phyloP scores from a whole-genome alignment of 2,797 vertebrate species.

The Linurgus olivaceus region DNA sequence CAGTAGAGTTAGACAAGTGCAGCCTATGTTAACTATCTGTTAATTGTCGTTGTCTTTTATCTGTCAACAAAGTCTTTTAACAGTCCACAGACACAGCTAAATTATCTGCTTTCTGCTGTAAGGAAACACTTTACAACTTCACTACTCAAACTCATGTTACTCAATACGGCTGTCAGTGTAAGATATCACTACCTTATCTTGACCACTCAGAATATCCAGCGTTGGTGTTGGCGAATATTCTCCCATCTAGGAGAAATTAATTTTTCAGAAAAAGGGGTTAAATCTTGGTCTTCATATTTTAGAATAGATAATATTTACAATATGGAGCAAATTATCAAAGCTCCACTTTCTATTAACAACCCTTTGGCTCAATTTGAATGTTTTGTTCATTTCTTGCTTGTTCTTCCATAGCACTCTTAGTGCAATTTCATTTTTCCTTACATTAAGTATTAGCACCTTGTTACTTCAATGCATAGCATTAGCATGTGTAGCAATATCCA shows the following conservation, averaged over 20 bases:
- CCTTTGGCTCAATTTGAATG: neutral
- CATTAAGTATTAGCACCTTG: neutral
- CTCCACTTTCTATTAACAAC: neutral
- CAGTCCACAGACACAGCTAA: neutral
- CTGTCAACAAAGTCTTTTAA: neutral
- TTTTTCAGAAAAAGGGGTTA: neutral
- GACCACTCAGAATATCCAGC: neutral
- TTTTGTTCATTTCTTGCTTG: neutral
- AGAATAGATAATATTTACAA: neutral
- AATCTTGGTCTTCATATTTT: neutral
- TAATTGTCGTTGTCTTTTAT: neutral
- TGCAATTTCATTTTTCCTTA: neutral
- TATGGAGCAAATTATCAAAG: neutral
- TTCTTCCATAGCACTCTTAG: neutral
- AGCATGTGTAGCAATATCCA: neutral
- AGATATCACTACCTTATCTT: neutral
- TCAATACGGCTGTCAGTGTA: fast-evolving
- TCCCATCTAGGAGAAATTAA: neutral
- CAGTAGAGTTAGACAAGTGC: neutral
- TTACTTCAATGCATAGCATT: neutral
- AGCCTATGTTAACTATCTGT: neutral
- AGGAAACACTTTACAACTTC: neutral
- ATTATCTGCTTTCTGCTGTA: neutral
- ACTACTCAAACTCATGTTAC: fast-evolving
- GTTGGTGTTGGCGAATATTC: neutral